Evolutionary conservation across 2,797 vertebrate species (phyloP), one percentile per base, ranked within the genome.

Genomic region (Pteropus rufus): DNA sequence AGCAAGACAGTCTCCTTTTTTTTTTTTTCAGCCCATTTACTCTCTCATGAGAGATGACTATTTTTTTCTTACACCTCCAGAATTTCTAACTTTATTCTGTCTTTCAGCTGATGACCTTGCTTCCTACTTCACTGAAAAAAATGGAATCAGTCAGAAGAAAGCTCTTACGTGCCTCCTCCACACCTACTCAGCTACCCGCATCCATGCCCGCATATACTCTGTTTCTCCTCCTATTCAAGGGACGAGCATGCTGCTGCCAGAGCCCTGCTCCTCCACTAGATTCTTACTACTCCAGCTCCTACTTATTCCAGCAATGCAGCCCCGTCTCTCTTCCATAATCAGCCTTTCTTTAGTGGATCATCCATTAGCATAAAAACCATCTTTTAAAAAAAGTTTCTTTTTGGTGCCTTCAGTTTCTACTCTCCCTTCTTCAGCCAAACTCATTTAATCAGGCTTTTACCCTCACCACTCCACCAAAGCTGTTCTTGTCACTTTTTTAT

Each of bases 51-150:
- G 49, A 86, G 41, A 11, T 81, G 39, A 69, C 46, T 72, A 5
- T 94, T 85, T 94, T 92, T 81, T 76, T 39, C 36, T 86, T 93
- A 70, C 86, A 49, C 26, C 31, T 83, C 44, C n/a, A 60, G 67
- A 82, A 54, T 95, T 88, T 95, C 90, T 89, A 92, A 52, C 3
- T 76, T 18, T 76, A 4, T 70, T 83, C 52, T 82, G 31, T 39
- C 31, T 89, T 92, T 88, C 36, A 85, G 12, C 58, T 73, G 34
- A 75, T 81, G 52, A 85, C 60, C 41, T 64, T 73, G 77, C 75
- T 93, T 85, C 83, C 56, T 79, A 44, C 36, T 73, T 94, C 62
- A 85, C 44, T 81, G 75, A 82, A 79, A 89, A 85, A 93, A 46
- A 83, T 69, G 70, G 54, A 94, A 70, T 83, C 36, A 91, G 7